phyloP scores from a whole-genome alignment of 2,797 vertebrate genomes.

The Spheniscus humboldti region DNA sequence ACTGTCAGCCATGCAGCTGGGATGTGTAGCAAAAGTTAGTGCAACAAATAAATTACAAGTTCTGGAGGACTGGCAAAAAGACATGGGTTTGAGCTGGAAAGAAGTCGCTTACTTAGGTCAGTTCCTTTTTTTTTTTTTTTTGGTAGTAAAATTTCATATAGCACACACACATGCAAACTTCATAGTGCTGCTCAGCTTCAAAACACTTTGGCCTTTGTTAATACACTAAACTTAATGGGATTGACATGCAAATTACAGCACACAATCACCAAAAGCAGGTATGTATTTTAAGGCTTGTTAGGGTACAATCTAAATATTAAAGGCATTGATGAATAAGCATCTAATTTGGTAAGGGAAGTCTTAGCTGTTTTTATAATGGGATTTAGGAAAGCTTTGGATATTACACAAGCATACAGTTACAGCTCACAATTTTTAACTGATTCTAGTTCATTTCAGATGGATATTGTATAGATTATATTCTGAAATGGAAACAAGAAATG shows the following conservation, averaged over 20 bases:
- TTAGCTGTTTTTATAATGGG: neutral
- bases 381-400: neutral
- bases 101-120: conserved; percentile 90
- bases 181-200: neutral
- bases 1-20: conserved; percentile 71
- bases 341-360: neutral
- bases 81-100: conserved; percentile 81
- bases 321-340: neutral
- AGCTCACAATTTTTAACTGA: neutral
- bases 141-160: neutral
- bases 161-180: neutral
- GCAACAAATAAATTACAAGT: conserved; percentile 70
- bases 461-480: neutral
- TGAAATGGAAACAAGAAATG: neutral
- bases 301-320: neutral
- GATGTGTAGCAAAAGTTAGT: conserved; percentile 67
- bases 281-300: neutral
- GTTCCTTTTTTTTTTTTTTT: conserved; percentile 1
- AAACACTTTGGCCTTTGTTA: neutral
- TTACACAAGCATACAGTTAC: neutral
- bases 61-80: conserved; percentile 68
- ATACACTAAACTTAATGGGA: neutral
- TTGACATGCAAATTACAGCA: neutral
- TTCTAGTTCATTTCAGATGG: neutral
- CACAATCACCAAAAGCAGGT: neutral